Evolutionary conservation across 2,113 vertebrate genomes (phyloP).

Genomic region (Tauraco erythrolophus): DNA sequence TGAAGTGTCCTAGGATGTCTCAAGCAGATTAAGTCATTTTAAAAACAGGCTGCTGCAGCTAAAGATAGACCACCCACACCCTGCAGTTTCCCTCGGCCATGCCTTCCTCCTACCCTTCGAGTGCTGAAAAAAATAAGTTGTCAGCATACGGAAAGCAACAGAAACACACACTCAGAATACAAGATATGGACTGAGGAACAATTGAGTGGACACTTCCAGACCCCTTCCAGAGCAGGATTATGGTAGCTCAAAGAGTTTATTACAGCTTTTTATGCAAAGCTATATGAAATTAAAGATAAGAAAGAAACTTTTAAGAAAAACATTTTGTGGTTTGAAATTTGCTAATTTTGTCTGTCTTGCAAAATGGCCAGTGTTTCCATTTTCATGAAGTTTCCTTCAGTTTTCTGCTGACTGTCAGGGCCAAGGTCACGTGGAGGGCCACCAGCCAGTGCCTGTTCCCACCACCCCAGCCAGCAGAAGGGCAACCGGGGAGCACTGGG

Average conservation of each 20-base stretch:
- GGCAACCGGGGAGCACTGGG: rapidly evolving
- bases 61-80: conserved; percentile 29
- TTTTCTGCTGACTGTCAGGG: background rate
- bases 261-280: background rate
- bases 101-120: background rate
- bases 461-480: background rate
- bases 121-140: background rate
- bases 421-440: rapidly evolving
- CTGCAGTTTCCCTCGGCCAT: background rate
- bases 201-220: background rate
- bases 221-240: background rate
- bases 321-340: background rate
- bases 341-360: background rate
- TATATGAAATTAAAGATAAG: background rate
- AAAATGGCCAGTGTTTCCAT: background rate
- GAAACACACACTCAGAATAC: background rate
- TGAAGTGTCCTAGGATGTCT: background rate
- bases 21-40: background rate
- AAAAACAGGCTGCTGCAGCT: background rate
- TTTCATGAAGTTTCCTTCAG: background rate
- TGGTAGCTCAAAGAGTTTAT: background rate
- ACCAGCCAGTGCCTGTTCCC: background rate
- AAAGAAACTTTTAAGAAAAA: background rate
- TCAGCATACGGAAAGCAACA: background rate
- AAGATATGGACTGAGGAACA: background rate